phyloP scores from a whole-genome alignment of 2,888 invertebrate genomes.

The Euplagia quadripunctaria region DNA sequence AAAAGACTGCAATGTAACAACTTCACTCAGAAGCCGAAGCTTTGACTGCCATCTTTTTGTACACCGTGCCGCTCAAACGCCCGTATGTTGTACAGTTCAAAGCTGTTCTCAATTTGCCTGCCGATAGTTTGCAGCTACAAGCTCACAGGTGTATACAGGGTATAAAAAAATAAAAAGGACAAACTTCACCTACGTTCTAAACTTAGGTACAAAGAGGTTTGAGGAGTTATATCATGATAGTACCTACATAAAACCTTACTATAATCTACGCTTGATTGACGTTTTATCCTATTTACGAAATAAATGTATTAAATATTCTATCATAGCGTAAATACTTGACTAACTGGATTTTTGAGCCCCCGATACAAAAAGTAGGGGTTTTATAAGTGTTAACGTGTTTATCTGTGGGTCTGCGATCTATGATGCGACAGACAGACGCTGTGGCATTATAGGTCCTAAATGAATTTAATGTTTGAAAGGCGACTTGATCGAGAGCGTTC shows the following conservation, averaged over 20 bases:
- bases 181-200: neutral
- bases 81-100: neutral
- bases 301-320: too few relatives aligned
- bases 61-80: neutral
- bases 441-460: too few relatives aligned
- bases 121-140: neutral
- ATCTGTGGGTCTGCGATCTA: too few relatives aligned
- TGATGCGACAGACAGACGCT: too few relatives aligned
- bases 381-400: too few relatives aligned
- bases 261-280: neutral
- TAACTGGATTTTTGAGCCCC: too few relatives aligned
- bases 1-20: neutral
- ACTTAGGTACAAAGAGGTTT: neutral
- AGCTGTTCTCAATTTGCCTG: neutral
- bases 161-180: neutral
- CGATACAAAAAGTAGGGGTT: too few relatives aligned
- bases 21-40: neutral
- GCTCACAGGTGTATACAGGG: neutral
- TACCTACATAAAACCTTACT: neutral
- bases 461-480: too few relatives aligned
- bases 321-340: too few relatives aligned
- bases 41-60: neutral
- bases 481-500: too few relatives aligned
- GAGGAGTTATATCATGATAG: neutral
- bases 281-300: neutral